Percentiles rank a stretch among this genome's conserved stretches.
These are phyloP conservation scores for Alexandromys fortis DNA, from an alignment of 2,113 vertebrate species.

Conservation along the genomic window DNA sequence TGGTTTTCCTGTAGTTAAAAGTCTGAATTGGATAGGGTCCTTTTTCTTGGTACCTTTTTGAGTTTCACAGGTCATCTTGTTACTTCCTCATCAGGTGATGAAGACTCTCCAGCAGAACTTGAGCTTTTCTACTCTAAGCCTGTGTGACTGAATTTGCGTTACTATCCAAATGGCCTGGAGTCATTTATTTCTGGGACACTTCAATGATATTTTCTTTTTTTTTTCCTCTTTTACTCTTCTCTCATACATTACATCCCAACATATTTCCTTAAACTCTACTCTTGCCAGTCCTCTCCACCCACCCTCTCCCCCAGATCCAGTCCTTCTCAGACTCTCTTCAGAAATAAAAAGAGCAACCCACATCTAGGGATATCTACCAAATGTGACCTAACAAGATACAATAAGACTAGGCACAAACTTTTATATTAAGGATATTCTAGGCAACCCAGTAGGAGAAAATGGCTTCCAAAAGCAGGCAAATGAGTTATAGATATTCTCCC, in stretches of 20 bases:
- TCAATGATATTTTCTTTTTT: neutral
- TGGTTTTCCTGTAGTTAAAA: neutral
- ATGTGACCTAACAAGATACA: neutral
- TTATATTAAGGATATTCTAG: neutral
- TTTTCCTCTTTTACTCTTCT: neutral
- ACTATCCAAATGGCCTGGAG: too few relatives aligned
- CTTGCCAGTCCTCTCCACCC: neutral
- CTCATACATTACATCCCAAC: neutral
- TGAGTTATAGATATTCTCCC: neutral
- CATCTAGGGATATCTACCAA: neutral
- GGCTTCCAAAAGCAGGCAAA: neutral
- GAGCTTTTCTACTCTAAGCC: neutral
- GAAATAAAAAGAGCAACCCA: neutral
- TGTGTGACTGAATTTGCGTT: neutral
- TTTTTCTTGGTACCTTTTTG: neutral
- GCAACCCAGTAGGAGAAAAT: neutral
- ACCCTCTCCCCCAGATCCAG: neutral
- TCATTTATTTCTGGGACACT: too few relatives aligned
- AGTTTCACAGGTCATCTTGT: rapidly evolving
- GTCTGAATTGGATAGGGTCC: neutral
- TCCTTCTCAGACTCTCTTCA: neutral
- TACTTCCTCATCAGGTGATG: neutral
- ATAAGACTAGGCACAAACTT: neutral
- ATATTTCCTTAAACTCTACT: neutral
- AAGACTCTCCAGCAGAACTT: neutral